Evolutionary conservation across 2,888 invertebrate species (phyloP).

Genomic region (Sipha maydis): DNA sequence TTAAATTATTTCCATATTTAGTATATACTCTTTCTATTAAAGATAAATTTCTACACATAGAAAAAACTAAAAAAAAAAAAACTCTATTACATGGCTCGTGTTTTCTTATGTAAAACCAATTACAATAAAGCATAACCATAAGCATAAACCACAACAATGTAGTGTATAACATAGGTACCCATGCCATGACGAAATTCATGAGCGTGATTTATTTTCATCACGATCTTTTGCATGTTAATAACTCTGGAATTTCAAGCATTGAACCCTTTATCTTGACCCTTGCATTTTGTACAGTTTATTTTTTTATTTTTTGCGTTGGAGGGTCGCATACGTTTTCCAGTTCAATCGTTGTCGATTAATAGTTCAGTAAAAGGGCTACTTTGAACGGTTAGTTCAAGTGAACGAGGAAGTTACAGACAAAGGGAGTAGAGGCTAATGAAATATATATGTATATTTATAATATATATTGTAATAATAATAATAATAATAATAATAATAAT

Average conservation of each 20-base stretch:
- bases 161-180: conserved; percentile 15
- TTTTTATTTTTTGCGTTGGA: neutral
- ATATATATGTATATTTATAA: conserved; percentile 15
- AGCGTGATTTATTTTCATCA: conserved; percentile 35
- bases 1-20: neutral
- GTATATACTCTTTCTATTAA: neutral
- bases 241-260: conserved; percentile 30
- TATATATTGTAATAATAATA: conserved; percentile 20
- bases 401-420: neutral
- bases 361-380: conserved; percentile 45
- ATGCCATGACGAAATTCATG: neutral
- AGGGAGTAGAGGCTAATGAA: conserved; percentile 11
- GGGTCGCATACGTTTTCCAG: conserved; percentile 49
- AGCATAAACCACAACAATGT: neutral
- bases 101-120: conserved; percentile 7
- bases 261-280: conserved; percentile 45
- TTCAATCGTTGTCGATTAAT: conserved; percentile 44
- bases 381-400: conserved; percentile 37
- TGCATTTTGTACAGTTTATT: conserved; percentile 4
- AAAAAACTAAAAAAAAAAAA: neutral
- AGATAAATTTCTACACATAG: neutral
- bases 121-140: conserved; percentile 23
- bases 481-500: conserved; percentile 22
- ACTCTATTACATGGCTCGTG: neutral
- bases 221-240: conserved; percentile 45